A percentile compares a stretch with the other conserved stretches of the same genome.
Conservation (phyloP, 2,797 vertebrate species). For the Sebastes hubbsi region DNA sequence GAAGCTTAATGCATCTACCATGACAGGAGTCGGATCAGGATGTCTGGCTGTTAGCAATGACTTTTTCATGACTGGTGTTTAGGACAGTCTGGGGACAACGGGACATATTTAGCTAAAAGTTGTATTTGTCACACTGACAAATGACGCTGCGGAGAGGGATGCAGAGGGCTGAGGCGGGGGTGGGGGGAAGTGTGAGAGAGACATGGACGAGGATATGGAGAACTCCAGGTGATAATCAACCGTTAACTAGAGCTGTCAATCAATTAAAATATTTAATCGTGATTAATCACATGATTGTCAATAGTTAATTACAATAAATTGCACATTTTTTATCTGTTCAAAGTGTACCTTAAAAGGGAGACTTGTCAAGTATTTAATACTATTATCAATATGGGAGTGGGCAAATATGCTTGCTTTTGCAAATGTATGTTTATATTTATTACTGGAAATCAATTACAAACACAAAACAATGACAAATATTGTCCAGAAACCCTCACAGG, state of each 20-base stretch:
- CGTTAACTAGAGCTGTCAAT: not conserved
- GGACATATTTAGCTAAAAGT: slow-evolving; percentile 63
- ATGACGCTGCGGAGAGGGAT: slow-evolving; percentile 25
- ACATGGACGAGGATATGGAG: slow-evolving; percentile 11
- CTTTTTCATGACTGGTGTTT: slow-evolving; percentile 68
- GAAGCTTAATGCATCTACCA: slow-evolving; percentile 66
- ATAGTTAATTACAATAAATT: too few relatives aligned
- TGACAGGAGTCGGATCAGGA: slow-evolving; percentile 59
- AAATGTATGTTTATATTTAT: too few relatives aligned
- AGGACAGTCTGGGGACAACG: slow-evolving; percentile 67
- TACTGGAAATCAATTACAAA: too few relatives aligned
- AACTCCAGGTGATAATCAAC: not conserved
- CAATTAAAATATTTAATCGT: too few relatives aligned
- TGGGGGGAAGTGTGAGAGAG: not conserved
- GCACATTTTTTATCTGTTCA: too few relatives aligned
- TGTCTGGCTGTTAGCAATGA: slow-evolving; percentile 61
- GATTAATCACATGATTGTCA: too few relatives aligned
- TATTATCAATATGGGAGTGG: too few relatives aligned
- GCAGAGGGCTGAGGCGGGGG: not conserved
- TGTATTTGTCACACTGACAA: slow-evolving; percentile 68
- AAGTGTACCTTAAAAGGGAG: too few relatives aligned
- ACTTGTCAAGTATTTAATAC: too few relatives aligned
- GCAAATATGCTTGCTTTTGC: too few relatives aligned
- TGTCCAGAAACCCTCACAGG: too few relatives aligned
- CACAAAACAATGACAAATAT: too few relatives aligned